Evolutionary conservation across 2,113 vertebrate species (phyloP), one percentile per base, ranked within the genome.

Genomic region (Pterocles orientalis): DNA sequence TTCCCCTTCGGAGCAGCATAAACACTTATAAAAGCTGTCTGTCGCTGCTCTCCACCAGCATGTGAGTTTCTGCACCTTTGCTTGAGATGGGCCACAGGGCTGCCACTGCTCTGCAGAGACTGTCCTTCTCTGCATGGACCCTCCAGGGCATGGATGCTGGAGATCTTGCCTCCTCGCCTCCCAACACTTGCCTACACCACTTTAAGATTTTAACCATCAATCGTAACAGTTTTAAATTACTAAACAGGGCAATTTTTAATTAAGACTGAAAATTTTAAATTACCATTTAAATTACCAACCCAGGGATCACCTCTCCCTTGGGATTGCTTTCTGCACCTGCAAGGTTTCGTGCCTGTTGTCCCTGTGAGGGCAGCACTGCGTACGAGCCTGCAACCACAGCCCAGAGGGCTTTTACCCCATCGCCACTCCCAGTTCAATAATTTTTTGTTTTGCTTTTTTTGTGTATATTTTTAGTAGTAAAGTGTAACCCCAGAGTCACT

Each of bases 281-380:
- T 61, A 25, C n/a, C 21, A 16, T 36, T 34, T 36, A 36, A 61
- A 61, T 36, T 70, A 41, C 18, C 8, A 28, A 20, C 6, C 15
- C 21, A 28, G 45, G 43, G 28, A 76, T 7, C 0, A 2, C 21
- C 9, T 34, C 20, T 76, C 13, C 16, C 7, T 23, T 33, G 45
- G n/a, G 9, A 64, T 7, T 65, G 21, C 13, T 48, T 71, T 86
- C 60, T 29, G 31, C 5, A 45, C 29, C 8, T 0, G 0, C 0
- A 0, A 34, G 21, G 23, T 18, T 13, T 48, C 1, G 1, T 48
- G 26, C 23, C 16, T 1, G 0, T 18, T 50, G 43, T 18, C 6
- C 7, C 45, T 28, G 9, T 1, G 6, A 48, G 8, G 12, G 6
- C 21, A 50, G 7, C 0, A 0, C 45, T 61, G 48, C 29, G 24